Conservation (phyloP, 2,113 vertebrate species). For the Lampris megalopsis region DNA sequence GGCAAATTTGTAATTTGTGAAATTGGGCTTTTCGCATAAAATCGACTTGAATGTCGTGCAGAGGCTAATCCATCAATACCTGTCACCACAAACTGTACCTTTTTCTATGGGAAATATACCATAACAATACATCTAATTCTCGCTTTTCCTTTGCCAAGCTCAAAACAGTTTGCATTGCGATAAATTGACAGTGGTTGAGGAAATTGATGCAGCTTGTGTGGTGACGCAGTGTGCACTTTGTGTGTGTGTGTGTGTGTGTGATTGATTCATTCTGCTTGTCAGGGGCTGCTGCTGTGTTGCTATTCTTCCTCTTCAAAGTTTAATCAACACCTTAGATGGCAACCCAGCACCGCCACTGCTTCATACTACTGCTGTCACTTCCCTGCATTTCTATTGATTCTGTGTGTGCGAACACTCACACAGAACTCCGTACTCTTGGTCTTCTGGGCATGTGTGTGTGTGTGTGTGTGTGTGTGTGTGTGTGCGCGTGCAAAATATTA, state of each 20-base stretch:
- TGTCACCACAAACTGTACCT: constrained; percentile 36
- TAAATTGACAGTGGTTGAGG: neutral
- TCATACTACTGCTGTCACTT: constrained; percentile 25
- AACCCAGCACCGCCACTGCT: constrained; percentile 25
- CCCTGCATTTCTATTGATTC: constrained; percentile 25
- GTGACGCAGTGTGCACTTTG: constrained; percentile 7
- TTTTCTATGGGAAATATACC: constrained; percentile 48
- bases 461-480: neutral
- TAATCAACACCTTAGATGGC: constrained; percentile 51
- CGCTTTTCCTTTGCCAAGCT: constrained; percentile 5
- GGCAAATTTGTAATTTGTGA: too few relatives aligned
- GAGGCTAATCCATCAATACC: constrained; percentile 40
- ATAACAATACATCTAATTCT: constrained; percentile 2
- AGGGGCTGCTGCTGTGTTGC: constrained; percentile 17
- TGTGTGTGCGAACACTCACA: neutral
- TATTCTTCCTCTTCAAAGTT: constrained; percentile 47
- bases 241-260: constrained; percentile 5
- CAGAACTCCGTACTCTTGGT: neutral
- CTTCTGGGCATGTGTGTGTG: constrained; percentile 13
- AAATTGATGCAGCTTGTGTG: constrained; percentile 5
- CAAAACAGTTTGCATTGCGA: constrained; percentile 38
- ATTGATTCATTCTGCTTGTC: constrained; percentile 59
- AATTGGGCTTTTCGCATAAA: too few relatives aligned
- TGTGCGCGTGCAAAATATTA: neutral
- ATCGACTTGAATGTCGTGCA: constrained; percentile 1